A percentile compares a stretch with the other conserved stretches of the same genome.
Conservation (phyloP, 2,113 vertebrate genomes). For the Boulengeromyrus knoepffleri region DNA sequence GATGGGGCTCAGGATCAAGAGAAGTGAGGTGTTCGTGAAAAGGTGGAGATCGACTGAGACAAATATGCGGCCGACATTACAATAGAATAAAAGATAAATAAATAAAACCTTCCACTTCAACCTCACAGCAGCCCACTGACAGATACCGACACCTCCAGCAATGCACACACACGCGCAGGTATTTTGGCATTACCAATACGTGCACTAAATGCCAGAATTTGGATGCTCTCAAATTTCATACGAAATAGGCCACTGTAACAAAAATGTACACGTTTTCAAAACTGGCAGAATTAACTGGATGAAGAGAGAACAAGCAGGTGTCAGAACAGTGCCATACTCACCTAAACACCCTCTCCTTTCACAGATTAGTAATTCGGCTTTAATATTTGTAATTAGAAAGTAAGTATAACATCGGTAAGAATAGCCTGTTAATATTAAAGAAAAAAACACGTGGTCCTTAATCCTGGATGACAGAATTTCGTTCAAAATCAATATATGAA, state of each 20-base stretch:
- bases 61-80: background rate
- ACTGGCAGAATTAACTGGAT: constrained; percentile 12
- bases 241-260: background rate
- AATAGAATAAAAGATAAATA: background rate
- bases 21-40: background rate
- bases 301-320: constrained; percentile 17
- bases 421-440: constrained; percentile 38
- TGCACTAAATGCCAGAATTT: background rate
- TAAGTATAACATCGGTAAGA: constrained; percentile 47
- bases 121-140: constrained; percentile 30
- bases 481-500: constrained; percentile 42
- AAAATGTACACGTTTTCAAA: background rate
- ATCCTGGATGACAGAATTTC: constrained; percentile 54
- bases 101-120: background rate
- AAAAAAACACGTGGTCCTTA: constrained; percentile 47
- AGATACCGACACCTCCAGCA: constrained; percentile 43
- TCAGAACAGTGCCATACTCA: constrained; percentile 56
- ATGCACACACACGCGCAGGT: constrained; percentile 24
- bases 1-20: background rate
- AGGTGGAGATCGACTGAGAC: background rate
- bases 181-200: background rate
- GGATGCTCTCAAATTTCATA: background rate
- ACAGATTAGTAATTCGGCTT: constrained; percentile 60
- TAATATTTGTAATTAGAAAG: constrained; percentile 57
- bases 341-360: constrained; percentile 64